These are phyloP conservation scores for Ellobium chinense DNA, from an alignment of 2,888 invertebrate species.

Conservation along the genomic window DNA sequence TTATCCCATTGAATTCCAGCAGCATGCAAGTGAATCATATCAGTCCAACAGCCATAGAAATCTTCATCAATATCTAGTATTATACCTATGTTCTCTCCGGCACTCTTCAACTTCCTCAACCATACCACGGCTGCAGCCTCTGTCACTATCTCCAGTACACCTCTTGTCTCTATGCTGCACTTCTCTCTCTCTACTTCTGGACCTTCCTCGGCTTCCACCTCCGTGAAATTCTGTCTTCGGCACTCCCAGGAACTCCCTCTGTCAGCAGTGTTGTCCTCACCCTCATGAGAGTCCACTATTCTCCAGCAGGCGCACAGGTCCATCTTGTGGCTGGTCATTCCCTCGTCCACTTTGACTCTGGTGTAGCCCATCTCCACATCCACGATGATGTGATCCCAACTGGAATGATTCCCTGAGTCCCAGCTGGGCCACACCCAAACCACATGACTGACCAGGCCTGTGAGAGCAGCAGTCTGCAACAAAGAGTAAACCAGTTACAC, in stretches of 20 bases:
- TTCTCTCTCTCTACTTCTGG: slow-evolving; percentile 44
- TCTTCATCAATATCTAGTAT: slow-evolving; percentile 72
- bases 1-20: slow-evolving; percentile 50
- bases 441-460: slow-evolving; percentile 63
- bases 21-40: slow-evolving; percentile 56
- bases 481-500: too few relatives aligned
- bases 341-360: neutral
- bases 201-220: slow-evolving; percentile 40
- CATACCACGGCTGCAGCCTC: slow-evolving; percentile 56
- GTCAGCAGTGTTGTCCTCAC: neutral
- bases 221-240: slow-evolving; percentile 36
- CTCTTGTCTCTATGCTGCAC: slow-evolving; percentile 54
- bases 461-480: slow-evolving; percentile 64
- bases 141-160: slow-evolving; percentile 58
- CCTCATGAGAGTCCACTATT: neutral
- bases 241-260: slow-evolving; percentile 56
- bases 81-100: slow-evolving; percentile 50
- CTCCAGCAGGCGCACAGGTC: slow-evolving; percentile 41
- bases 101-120: slow-evolving; percentile 48
- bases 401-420: slow-evolving; percentile 58
- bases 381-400: slow-evolving; percentile 29
- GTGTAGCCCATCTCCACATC: slow-evolving; percentile 54
- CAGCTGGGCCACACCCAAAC: slow-evolving; percentile 73
- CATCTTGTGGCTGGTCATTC: neutral
- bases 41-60: slow-evolving; percentile 67